A percentile compares a stretch with the other conserved stretches of the same genome.
Evolutionary conservation across 2,113 vertebrate genomes (phyloP).

Genomic region (Oryzias celebensis): DNA sequence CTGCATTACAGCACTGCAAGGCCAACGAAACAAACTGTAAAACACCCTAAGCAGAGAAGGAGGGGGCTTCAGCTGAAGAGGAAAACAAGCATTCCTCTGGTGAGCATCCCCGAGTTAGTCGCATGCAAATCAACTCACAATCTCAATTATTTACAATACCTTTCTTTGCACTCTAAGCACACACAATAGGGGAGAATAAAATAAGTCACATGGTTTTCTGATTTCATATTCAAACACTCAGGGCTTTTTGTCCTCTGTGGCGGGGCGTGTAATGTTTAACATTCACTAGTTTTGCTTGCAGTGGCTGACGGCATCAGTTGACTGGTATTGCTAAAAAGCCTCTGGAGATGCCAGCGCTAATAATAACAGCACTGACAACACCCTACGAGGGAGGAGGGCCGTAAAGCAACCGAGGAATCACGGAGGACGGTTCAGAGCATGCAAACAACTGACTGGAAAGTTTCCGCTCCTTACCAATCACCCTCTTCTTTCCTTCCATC

Average conservation of each 20-base stretch:
- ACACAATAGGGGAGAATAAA: slow-evolving; percentile 27
- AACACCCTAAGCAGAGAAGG: slow-evolving; percentile 2
- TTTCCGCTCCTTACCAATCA: slow-evolving; percentile 44
- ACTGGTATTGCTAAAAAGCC: slow-evolving; percentile 53
- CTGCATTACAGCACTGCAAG: slow-evolving; percentile 28
- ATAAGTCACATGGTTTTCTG: slow-evolving; percentile 24
- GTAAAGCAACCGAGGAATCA: slow-evolving; percentile 21
- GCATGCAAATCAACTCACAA: slow-evolving; percentile 41
- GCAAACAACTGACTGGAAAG: slow-evolving; percentile 57
- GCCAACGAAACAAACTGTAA: slow-evolving; percentile 30
- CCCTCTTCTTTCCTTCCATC: neutral
- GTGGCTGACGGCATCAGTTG: slow-evolving; percentile 54
- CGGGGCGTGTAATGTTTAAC: slow-evolving; percentile 25
- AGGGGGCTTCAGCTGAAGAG: slow-evolving; percentile 38
- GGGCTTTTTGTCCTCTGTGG: slow-evolving; percentile 22
- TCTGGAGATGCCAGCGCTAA: slow-evolving; percentile 60
- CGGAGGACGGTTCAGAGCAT: slow-evolving; percentile 39
- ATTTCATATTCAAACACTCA: slow-evolving; percentile 22
- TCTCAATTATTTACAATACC: slow-evolving; percentile 33
- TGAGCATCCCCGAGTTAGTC: slow-evolving; percentile 32
- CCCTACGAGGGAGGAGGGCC: slow-evolving; percentile 52
- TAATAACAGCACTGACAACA: slow-evolving; percentile 65
- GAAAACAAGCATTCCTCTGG: slow-evolving; percentile 40
- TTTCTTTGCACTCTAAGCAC: slow-evolving; percentile 12
- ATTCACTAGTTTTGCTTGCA: slow-evolving; percentile 31